phyloP scores from a whole-genome alignment of 1,140 invertebrate species.

The Drosophila repleta region DNA sequence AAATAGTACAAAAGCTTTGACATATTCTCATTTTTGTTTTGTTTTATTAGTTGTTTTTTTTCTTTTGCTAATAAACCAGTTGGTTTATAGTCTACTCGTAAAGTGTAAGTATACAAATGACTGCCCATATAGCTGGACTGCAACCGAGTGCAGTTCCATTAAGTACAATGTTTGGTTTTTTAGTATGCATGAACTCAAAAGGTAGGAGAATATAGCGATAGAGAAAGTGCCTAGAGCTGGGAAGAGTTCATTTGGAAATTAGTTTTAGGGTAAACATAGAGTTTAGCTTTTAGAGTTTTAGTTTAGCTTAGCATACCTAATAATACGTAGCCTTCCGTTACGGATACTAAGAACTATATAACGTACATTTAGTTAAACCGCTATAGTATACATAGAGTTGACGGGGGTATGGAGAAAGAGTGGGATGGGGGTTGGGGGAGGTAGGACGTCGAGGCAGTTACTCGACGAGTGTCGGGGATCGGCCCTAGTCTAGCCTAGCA shows the following conservation, averaged over 20 bases:
- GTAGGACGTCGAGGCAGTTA: background rate
- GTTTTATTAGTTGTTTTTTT: slow-evolving; percentile 58
- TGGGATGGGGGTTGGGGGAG: background rate
- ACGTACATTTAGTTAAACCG: slow-evolving; percentile 56
- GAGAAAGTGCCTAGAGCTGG: slow-evolving; percentile 54
- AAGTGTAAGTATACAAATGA: slow-evolving; percentile 78
- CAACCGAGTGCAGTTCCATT: slow-evolving; percentile 57
- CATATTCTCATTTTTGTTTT: slow-evolving; percentile 43
- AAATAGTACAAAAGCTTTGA: slow-evolving; percentile 82
- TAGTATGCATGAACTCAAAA: slow-evolving; percentile 72
- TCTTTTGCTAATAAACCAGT: slow-evolving; percentile 53
- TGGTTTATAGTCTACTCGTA: slow-evolving; percentile 53
- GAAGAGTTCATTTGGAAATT: slow-evolving; percentile 42
- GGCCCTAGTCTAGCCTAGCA: slow-evolving; percentile 37
- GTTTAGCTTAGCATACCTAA: slow-evolving; percentile 53
- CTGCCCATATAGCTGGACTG: slow-evolving; percentile 83
- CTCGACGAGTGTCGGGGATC: background rate
- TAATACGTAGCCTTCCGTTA: slow-evolving; percentile 48
- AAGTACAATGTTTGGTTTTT: slow-evolving; percentile 69
- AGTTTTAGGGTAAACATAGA: slow-evolving; percentile 40
- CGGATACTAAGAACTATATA: slow-evolving; percentile 72
- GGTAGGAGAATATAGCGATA: slow-evolving; percentile 65
- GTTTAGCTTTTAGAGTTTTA: slow-evolving; percentile 47
- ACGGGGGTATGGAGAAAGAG: background rate
- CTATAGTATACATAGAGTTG: slow-evolving; percentile 70